Percentiles rank a stretch among this genome's conserved stretches.
These are phyloP conservation scores for Helicoverpa zea DNA, from an alignment of 1,140 invertebrate species.

Conservation along the genomic window DNA sequence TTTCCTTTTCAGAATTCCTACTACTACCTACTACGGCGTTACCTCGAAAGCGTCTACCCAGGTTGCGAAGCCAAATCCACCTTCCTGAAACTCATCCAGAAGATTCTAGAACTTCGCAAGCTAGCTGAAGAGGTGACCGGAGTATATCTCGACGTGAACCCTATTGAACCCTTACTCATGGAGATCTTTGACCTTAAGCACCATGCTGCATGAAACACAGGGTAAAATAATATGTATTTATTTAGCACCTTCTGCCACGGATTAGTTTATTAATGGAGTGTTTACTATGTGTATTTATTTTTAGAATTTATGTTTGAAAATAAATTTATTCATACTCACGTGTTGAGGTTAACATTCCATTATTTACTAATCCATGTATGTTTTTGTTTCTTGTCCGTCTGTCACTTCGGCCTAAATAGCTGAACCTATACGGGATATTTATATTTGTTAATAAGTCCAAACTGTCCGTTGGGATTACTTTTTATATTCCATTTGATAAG, in stretches of 20 bases:
- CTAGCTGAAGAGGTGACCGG: conserved; percentile 95
- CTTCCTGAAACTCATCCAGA: conserved; percentile 95
- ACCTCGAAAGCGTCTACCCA: conserved; percentile 94
- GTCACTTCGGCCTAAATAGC: conserved; percentile 27
- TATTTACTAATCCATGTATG: neutral
- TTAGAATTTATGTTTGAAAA: too few species aligned
- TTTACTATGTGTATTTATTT: neutral
- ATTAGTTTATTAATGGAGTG: conserved; percentile 8
- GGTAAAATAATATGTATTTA: neutral
- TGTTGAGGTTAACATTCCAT: neutral
- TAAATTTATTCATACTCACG: too few species aligned
- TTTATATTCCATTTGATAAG: conserved; percentile 27
- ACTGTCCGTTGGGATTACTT: conserved; percentile 7
- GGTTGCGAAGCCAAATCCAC: conserved; percentile 94
- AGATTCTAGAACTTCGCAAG: conserved; percentile 94
- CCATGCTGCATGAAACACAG: conserved; percentile 62
- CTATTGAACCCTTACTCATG: conserved; percentile 96
- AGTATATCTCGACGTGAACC: conserved; percentile 96
- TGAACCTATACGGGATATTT: conserved; percentile 17
- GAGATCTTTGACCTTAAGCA: conserved; percentile 97
- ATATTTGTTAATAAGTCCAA: neutral
- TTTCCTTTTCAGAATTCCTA: conserved; percentile 92
- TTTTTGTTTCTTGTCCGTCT: conserved; percentile 24
- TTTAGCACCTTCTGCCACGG: neutral
- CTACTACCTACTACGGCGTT: conserved; percentile 94